A percentile compares a stretch with the other conserved stretches of the same genome.
Evolutionary conservation across 2,113 vertebrate genomes (phyloP).

Genomic region (Hemibagrus wyckioides): DNA sequence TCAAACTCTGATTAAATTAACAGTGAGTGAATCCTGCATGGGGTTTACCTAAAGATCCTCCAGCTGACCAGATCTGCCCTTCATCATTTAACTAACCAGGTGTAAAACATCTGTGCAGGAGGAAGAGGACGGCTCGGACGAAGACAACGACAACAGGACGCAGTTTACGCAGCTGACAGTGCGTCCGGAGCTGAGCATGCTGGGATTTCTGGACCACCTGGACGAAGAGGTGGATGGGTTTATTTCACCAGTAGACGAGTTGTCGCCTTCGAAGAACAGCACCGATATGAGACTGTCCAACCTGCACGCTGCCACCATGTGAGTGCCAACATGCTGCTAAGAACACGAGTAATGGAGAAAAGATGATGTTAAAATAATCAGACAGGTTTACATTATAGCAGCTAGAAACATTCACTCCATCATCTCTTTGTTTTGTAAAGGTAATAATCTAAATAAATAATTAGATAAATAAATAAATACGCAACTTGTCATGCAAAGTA

Average conservation of each 20-base stretch:
- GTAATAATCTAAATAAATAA: not conserved
- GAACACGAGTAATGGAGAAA: not conserved
- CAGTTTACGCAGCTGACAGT: slow-evolving; percentile 73
- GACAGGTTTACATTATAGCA: no score
- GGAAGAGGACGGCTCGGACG: slow-evolving; percentile 92
- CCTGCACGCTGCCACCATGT: slow-evolving; percentile 93
- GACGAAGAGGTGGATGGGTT: slow-evolving; percentile 90
- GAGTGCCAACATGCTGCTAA: slow-evolving; percentile 57
- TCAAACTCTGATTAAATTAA: slow-evolving; percentile 11
- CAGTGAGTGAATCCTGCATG: slow-evolving; percentile 3
- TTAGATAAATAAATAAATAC: no score
- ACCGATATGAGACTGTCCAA: slow-evolving; percentile 91
- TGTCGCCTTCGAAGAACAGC: slow-evolving; percentile 78
- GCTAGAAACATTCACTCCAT: not conserved
- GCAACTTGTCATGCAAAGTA: not conserved
- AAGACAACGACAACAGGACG: slow-evolving; percentile 77
- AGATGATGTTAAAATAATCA: not conserved
- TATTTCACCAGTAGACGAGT: slow-evolving; percentile 91
- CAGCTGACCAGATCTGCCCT: not conserved
- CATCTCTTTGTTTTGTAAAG: not conserved
- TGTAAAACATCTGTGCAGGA: slow-evolving; percentile 69
- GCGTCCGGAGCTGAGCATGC: slow-evolving; percentile 78
- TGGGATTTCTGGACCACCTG: slow-evolving; percentile 85
- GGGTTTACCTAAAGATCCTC: not conserved
- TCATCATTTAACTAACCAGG: not conserved